Base-by-base conservation (phyloP, 64 coral and sea anemone species). In the Catalaphyllia jardinei region DNA sequence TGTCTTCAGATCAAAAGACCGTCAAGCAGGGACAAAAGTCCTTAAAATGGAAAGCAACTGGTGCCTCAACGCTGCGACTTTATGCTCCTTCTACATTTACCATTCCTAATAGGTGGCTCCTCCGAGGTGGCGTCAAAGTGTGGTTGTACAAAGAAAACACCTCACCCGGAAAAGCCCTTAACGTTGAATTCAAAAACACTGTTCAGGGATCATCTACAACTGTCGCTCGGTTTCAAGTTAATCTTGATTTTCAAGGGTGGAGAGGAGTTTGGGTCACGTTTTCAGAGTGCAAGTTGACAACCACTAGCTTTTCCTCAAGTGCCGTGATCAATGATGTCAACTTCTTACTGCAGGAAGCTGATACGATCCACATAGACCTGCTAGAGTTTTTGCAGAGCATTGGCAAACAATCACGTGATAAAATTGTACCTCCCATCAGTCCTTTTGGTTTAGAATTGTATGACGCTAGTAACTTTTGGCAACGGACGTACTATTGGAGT, bases 181-280 rank as follows among this genome's bases (percentile, higher is more conserved):
- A 10, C 50, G 55, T 63, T 1, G 19, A 67, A 46, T 89, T 64
- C 18, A 90, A 73, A 73, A 13, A 60, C 10, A 49, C 62, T 46
- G 42, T 46, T 8, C 42, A 20, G 65, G 0, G 25, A 4, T 1
- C 0, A 59, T 12, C 22, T 25, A 20, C 25, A 4, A 28, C 17
- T 33, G 50, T 87, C 3, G 31, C 19, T 11, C 13, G 4, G 3
- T 85, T 85, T 35, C 3, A 28, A 3, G 80, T 38, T 2, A 60
- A 60, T 31, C 72, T 95, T 13, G 73, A 79, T 31, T 95, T 95
- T 72, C 74, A 87, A 72, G 94, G 94, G 2, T 95, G 94, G 94
- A 82, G 94, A 89, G 54, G 71, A 52, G 62, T 95, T 8, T 95
- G 94, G 94, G 59, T 95, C 1, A 46, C 22, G 29, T 95, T 87